phyloP scores from a whole-genome alignment of 1,140 invertebrate species.

The Drosophila malerkotliana region DNA sequence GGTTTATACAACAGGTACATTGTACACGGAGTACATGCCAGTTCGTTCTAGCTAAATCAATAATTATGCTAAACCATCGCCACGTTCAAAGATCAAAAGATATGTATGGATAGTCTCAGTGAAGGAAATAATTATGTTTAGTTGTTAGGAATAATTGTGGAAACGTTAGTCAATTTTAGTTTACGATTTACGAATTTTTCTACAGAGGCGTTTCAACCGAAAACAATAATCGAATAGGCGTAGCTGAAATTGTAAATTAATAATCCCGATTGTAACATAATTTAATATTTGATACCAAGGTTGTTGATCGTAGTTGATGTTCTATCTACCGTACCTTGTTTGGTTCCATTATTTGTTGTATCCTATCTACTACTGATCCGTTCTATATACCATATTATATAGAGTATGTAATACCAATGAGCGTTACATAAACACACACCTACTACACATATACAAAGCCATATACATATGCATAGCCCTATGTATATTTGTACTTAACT shows the following conservation, averaged over 20 bases:
- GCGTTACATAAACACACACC: conserved; percentile 30
- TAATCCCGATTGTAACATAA: conserved; percentile 39
- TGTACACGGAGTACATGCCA: conserved; percentile 21
- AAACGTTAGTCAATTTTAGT: conserved; percentile 48
- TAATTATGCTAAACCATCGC: conserved; percentile 49
- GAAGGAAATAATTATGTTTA: conserved; percentile 15
- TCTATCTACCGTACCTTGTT: conserved; percentile 35
- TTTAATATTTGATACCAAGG: conserved; percentile 56
- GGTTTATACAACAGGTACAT: conserved; percentile 61
- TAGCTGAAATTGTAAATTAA: conserved; percentile 44
- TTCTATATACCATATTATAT: conserved; percentile 14
- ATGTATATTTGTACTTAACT: conserved; percentile 33
- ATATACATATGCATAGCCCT: conserved; percentile 20
- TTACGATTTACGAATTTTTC: conserved; percentile 60
- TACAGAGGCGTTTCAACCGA: conserved; percentile 67
- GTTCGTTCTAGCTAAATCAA: conserved; percentile 47
- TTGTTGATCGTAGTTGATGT: conserved; percentile 55
- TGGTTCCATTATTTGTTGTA: conserved; percentile 52
- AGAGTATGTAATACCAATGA: conserved; percentile 24
- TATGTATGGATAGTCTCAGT: background rate
- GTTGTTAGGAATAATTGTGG: conserved; percentile 18
- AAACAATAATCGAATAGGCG: conserved; percentile 65
- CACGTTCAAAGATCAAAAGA: conserved; percentile 34
- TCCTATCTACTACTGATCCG: conserved; percentile 46
- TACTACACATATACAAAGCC: conserved; percentile 13